These are phyloP conservation scores for Nyctibius grandis DNA, from an alignment of 2,797 vertebrate species.

Conservation along the genomic window DNA sequence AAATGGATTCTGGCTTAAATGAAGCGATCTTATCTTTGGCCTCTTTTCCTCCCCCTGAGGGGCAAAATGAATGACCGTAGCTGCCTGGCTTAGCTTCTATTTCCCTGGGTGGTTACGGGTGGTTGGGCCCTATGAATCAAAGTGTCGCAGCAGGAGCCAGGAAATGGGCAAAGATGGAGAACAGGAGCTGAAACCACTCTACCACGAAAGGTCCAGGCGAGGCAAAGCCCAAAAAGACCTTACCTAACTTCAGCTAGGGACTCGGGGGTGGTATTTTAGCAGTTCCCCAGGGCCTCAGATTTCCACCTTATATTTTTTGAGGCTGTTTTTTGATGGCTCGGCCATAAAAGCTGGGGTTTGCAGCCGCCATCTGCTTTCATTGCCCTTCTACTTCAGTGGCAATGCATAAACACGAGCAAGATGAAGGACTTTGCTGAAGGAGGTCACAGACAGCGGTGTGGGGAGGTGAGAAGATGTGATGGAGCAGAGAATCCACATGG, in stretches of 20 bases:
- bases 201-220: neutral
- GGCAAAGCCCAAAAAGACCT: neutral
- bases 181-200: slow-evolving; percentile 10
- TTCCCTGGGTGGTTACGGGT: slow-evolving; percentile 73
- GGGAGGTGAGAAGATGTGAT: neutral
- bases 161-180: slow-evolving; percentile 52
- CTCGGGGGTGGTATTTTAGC: rapidly evolving
- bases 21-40: slow-evolving; percentile 29
- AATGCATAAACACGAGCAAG: neutral
- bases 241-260: neutral
- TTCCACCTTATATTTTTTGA: neutral
- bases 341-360: neutral
- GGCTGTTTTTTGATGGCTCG: neutral
- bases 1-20: slow-evolving; percentile 12
- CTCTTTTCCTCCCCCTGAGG: slow-evolving; percentile 22
- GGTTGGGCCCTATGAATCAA: slow-evolving; percentile 63
- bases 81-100: slow-evolving; percentile 54
- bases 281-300: neutral
- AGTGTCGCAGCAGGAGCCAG: slow-evolving; percentile 55
- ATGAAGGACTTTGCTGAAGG: neutral
- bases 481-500: neutral
- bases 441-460: neutral
- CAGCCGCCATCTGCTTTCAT: neutral
- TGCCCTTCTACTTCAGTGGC: neutral
- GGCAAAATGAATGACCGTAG: neutral